Percentiles rank a stretch among this genome's conserved stretches.
Conservation (phyloP, 2,888 invertebrate species). For the Molorchus minor region DNA sequence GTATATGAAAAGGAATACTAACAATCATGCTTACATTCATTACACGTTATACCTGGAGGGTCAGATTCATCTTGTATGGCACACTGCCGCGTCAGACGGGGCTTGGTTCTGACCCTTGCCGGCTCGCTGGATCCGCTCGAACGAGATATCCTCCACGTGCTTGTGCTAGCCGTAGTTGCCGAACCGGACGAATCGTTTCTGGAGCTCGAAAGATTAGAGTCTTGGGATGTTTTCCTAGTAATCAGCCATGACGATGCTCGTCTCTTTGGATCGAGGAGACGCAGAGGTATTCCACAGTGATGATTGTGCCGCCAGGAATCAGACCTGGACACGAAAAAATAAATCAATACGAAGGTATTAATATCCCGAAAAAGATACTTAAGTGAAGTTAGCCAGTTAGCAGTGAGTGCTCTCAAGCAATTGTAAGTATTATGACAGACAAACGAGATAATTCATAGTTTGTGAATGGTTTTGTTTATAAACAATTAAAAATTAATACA, state of each 20-base stretch:
- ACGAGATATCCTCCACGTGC: constrained; percentile 88
- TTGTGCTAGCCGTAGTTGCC: constrained; percentile 87
- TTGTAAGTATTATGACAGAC: no score
- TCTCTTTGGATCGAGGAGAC: constrained; percentile 78
- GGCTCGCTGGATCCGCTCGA: constrained; percentile 79
- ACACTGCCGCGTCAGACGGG: constrained; percentile 80
- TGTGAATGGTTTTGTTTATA: no score
- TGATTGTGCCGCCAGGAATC: constrained; percentile 85
- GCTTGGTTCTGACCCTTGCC: constrained; percentile 55
- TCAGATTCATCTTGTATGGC: constrained; percentile 80
- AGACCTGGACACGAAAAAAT: constrained; percentile 68
- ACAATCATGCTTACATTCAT: neutral
- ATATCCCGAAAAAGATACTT: no score
- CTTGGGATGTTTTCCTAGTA: constrained; percentile 91
- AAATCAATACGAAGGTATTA: no score
- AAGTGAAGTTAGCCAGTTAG: no score
- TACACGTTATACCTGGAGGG: constrained; percentile 61
- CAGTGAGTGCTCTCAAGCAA: no score
- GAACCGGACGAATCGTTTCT: constrained; percentile 92
- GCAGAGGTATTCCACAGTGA: constrained; percentile 79
- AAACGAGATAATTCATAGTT: no score
- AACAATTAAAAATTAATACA: no score
- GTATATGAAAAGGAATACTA: neutral
- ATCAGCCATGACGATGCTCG: constrained; percentile 89
- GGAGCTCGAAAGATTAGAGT: constrained; percentile 89